Evolutionary conservation across 2,113 vertebrate species (phyloP).

Genomic region (Numida meleagris): DNA sequence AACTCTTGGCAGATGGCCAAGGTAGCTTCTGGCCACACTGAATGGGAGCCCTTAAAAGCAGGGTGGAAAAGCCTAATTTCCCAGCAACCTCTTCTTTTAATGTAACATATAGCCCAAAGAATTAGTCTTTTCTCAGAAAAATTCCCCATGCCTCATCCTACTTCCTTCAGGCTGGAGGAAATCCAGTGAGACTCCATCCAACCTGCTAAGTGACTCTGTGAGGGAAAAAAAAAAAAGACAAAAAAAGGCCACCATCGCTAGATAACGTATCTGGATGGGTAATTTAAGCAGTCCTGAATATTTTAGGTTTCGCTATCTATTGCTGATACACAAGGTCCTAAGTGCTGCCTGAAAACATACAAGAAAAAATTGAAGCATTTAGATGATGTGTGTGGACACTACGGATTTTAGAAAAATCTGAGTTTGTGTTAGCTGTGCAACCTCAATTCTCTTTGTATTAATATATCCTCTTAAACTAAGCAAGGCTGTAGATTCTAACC

Average conservation of each 20-base stretch:
- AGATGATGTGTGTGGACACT: background rate
- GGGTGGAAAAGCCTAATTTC: background rate
- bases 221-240: background rate
- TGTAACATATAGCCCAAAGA: conserved; percentile 24
- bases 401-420: background rate
- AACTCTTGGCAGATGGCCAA: background rate
- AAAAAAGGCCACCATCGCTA: too few relatives aligned
- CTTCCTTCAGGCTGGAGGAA: conserved; percentile 29
- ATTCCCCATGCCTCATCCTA: background rate
- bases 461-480: background rate
- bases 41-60: conserved; percentile 7
- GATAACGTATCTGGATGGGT: background rate
- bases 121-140: conserved; percentile 45
- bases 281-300: background rate
- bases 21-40: background rate
- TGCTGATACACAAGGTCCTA: background rate
- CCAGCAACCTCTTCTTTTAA: conserved; percentile 9
- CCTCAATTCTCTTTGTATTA: background rate
- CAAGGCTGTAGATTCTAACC: background rate
- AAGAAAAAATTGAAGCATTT: background rate
- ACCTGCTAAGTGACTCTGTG: background rate
- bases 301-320: background rate
- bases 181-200: background rate
- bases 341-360: background rate
- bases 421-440: background rate